Evolutionary conservation across 2,797 vertebrate genomes (phyloP), one percentile per base, ranked within the genome.

Genomic region (Orestias chungarensis): DNA sequence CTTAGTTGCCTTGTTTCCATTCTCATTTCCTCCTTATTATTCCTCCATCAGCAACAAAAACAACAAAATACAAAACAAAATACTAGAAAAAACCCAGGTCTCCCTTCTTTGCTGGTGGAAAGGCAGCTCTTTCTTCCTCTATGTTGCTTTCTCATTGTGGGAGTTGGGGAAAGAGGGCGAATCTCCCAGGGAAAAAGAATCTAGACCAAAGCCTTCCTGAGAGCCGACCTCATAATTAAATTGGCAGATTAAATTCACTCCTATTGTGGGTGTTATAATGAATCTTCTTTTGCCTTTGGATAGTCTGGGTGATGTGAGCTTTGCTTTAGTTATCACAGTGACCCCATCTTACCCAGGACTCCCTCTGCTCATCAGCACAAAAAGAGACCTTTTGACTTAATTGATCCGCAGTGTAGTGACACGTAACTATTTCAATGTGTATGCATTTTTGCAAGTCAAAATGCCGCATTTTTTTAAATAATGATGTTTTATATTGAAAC

Each of bases 181-280:
- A 85, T 87, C 89, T 91, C 85, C 52, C 1, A 68, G 80, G 88
- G 76, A 85, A 72, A 80, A 71, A 52, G 80, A 89, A 90, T 91
- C 87, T 92, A 89, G 90, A 89, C 89, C 86, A 64, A 74, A 80
- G 83, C 78, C 84, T 90, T 90, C 88, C 86, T 82, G 68, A 75
- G 90, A 18, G 74, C 82, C 61, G 74, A 87, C 89, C 89, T 89
- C 81, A 66, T 92, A 91, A 92, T 93, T 93, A 93, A 92, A 91
- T 86, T 86, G 86, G 87, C 89, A 92, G 89, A 92, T 92, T 91
- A 90, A 90, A 88, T 76, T 86, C 82, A 78, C 73, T 89, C 82
- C 79, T 86, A 88, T 92, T 89, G 87, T 89, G 76, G 73, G 83
- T 79, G 81, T 62, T 89, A 91, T 90, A 90, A 93, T 92, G 92